Evolutionary conservation across 2,113 vertebrate species (phyloP).

Genomic region (Cervus canadensis): DNA sequence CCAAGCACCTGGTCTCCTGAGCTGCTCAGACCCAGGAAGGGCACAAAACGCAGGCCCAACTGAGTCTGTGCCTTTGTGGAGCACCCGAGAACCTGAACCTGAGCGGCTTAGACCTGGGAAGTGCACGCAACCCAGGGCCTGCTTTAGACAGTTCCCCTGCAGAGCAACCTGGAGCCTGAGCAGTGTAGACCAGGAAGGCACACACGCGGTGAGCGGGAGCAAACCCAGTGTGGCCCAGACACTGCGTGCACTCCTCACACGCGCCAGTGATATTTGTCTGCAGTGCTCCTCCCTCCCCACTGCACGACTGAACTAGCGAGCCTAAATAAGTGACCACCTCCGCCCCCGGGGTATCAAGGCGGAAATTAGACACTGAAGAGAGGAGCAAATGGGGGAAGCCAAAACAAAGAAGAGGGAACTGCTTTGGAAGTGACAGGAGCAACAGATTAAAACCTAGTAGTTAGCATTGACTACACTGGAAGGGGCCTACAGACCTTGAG

Average conservation of each 20-base stretch:
- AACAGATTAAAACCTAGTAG: background rate
- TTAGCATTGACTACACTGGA: background rate
- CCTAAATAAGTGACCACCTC: background rate
- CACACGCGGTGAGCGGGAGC: background rate
- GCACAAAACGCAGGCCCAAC: background rate
- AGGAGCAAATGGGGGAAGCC: background rate
- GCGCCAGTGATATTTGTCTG: rapidly evolving
- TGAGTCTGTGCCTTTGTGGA: background rate
- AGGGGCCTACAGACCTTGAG: background rate
- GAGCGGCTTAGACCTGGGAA: background rate
- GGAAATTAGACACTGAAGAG: background rate
- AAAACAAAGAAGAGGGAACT: background rate
- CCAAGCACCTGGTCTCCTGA: background rate
- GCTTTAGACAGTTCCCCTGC: background rate
- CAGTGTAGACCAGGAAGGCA: background rate
- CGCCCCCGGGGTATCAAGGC: rapidly evolving
- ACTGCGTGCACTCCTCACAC: background rate
- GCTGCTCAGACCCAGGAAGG: background rate
- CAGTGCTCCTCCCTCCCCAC: background rate
- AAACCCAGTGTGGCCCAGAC: background rate
- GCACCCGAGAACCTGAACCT: background rate
- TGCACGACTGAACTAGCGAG: background rate
- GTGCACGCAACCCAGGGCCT: background rate
- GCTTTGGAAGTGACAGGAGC: background rate
- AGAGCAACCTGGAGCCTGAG: background rate